phyloP scores from a whole-genome alignment of 2,797 vertebrate genomes.

The Hoplostethus atlanticus region DNA sequence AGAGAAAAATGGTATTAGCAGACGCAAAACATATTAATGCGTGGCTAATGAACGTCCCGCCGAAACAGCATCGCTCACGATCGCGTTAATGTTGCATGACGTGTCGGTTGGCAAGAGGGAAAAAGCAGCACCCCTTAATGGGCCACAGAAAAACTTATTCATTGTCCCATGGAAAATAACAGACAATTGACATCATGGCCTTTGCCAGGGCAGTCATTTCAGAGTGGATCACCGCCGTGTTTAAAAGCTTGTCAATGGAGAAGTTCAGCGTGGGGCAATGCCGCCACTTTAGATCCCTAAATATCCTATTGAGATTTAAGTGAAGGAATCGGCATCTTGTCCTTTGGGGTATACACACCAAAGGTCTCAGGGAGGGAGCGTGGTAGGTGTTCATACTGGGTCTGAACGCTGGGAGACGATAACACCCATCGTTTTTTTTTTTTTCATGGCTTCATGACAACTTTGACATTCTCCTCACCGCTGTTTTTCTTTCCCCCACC shows the following conservation, averaged over 20 bases:
- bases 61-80: conserved; percentile 55
- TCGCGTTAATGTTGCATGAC: conserved; percentile 64
- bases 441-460: no score
- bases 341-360: no score
- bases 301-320: no score
- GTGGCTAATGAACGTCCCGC: conserved; percentile 67
- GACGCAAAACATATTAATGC: conserved; percentile 72
- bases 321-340: no score
- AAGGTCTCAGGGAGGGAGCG: no score
- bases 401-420: no score
- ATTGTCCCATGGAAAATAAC: neutral
- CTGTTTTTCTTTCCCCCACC: neutral
- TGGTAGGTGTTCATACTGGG: no score
- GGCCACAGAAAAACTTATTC: neutral
- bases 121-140: neutral
- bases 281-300: no score
- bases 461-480: neutral
- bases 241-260: neutral
- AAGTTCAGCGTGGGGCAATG: no score
- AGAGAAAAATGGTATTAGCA: conserved; percentile 61
- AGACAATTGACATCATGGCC: conserved; percentile 8
- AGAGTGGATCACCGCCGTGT: conserved; percentile 6
- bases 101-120: conserved; percentile 34
- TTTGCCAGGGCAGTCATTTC: neutral
- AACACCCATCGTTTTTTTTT: neutral